Conservation (phyloP, 2,888 invertebrate genomes). For the Mythimna pallens region DNA sequence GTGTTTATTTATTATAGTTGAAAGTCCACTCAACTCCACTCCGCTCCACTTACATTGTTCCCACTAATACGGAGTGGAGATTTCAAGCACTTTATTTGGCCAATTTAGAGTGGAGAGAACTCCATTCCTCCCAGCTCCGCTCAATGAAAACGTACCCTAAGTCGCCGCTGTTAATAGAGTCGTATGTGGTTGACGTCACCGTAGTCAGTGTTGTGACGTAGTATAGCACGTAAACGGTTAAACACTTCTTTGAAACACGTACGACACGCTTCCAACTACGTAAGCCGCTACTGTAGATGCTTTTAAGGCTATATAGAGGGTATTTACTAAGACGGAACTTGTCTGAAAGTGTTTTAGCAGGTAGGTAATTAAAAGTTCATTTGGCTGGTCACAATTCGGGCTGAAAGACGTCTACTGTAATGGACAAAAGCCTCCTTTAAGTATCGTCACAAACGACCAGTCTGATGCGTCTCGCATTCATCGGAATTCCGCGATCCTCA, state of each 20-base stretch:
- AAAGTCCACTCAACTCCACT: too few relatives aligned
- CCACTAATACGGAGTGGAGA: too few relatives aligned
- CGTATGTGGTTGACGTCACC: constrained; percentile 21
- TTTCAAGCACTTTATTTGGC: too few relatives aligned
- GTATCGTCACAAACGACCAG: too few relatives aligned
- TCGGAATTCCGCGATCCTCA: too few relatives aligned
- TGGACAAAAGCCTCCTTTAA: too few relatives aligned
- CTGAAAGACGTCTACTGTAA: too few relatives aligned
- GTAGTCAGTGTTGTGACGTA: constrained; percentile 22
- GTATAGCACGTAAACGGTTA: constrained; percentile 3
- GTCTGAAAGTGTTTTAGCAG: neutral
- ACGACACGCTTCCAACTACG: neutral
- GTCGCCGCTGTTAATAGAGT: neutral
- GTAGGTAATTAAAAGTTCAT: neutral
- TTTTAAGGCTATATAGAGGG: neutral
- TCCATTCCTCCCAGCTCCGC: too few relatives aligned
- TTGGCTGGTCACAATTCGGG: neutral
- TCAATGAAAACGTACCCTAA: neutral
- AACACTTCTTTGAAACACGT: constrained; percentile 23
- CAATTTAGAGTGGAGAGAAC: too few relatives aligned
- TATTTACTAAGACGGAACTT: neutral
- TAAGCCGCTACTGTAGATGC: neutral
- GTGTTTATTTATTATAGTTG: too few relatives aligned
- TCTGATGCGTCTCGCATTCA: too few relatives aligned
- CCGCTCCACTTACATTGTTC: too few relatives aligned